Base-by-base conservation (phyloP, 1,140 invertebrate species). In the Anoplophora glabripennis region DNA sequence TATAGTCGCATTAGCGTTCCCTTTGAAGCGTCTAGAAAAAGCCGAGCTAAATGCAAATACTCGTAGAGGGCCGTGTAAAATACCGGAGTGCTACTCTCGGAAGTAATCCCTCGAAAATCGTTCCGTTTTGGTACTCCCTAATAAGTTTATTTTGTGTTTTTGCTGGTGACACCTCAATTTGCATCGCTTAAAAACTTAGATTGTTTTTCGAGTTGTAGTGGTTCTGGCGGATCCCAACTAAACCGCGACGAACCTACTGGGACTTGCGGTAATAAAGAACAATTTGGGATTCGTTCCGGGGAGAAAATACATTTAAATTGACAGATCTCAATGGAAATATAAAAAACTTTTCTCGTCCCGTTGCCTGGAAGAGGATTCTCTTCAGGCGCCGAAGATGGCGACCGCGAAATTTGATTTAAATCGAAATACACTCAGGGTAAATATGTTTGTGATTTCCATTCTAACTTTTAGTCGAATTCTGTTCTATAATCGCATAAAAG, bases 261-360 rank as follows among this genome's bases (percentile, higher is more conserved):
- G 38, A 10, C 1, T 15, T 37, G 47, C 28, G 12, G 36, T 49
- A 49, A 49, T 49, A 49, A 49, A 49, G 47, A 35, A 49, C 47
- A 49, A 49, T 49, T 49, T 46, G 10, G 10, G 14, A 34, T 15
- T 35, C 21, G 15, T 41, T 15, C 47, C 9, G 33, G 12, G 33
- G 47, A 49, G 33, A 33, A 33, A 15, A 11, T 11, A 11, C 36
- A 35, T 34, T 34, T 14, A 34, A 35, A 49, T 49, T 49, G 47
- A 49, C 47, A 49, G 47, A 49, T 49, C 47, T 49, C 47, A 49
- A 18, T 35, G 47, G 47, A 49, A 49, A 49, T 49, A 49, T 49
- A 49, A 49, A 28, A 28, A 47, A 36, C 34, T 49, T 49, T 49
- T 8, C 28, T 5, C 21, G 2, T 28, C 5, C 21, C 3, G 21